Evolutionary conservation across 2,113 vertebrate genomes (phyloP).

Genomic region (Malurus melanocephalus): DNA sequence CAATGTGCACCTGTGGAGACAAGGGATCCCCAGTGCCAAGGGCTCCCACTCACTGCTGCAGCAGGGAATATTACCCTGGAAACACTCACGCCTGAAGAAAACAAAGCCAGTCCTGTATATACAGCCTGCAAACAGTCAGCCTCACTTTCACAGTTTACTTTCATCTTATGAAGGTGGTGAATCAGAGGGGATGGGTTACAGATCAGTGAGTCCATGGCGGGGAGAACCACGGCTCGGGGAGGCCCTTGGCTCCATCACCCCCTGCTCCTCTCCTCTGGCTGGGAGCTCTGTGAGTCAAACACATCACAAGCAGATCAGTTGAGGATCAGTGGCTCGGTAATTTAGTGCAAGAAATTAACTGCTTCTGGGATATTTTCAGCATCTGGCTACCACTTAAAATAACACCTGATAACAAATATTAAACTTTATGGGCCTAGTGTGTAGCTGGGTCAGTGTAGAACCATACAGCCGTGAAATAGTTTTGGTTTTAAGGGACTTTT

Average conservation of each 20-base stretch:
- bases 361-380: background rate
- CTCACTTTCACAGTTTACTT: background rate
- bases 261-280: background rate
- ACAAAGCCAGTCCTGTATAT: background rate
- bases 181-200: background rate
- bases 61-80: background rate
- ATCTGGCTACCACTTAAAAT: background rate
- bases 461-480: background rate
- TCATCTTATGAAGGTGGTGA: background rate
- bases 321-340: background rate
- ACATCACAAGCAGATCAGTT: background rate
- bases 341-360: background rate
- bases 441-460: background rate
- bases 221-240: background rate
- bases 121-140: background rate
- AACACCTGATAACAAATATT: background rate
- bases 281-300: background rate
- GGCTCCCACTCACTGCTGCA: background rate
- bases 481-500: background rate
- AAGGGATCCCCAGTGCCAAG: background rate
- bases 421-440: background rate
- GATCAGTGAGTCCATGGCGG: background rate
- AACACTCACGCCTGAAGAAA: background rate
- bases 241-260: fast-evolving
- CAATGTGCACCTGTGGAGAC: background rate